Base-by-base conservation (phyloP, 2,113 vertebrate species). In the Myanophis thanlyinensis region DNA sequence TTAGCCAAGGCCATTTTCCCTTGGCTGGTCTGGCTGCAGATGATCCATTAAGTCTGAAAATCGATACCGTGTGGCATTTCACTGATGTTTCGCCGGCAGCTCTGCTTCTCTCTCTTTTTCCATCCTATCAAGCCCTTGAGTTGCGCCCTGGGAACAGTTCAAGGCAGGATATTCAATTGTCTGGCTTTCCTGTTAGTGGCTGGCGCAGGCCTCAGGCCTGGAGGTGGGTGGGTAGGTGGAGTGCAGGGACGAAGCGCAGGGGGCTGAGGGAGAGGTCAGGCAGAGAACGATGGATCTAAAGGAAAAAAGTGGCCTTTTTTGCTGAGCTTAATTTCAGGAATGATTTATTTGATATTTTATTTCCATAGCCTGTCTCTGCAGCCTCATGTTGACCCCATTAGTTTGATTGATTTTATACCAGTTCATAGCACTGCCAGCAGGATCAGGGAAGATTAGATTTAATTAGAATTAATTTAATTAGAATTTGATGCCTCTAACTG, bases 1-100 rank as follows among this genome's bases (percentile, higher is more conserved):
- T 40, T 59, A 90, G 88, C 92, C 59, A 86, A 86, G 46, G 5
- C 62, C 91, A 80, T 51, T 91, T 89, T 53, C 87, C 90, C 30
- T 30, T 10, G 87, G 87, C 80, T 62, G 73, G 73, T 44, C 59
- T 51, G 92, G 53, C 88, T 93, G 88, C 52, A 46, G 47, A 86
- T 18, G 53, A 90, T 89, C 92, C 53, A 93, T 93, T 93, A 93
- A 90, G 46, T n/a, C 46, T 86, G 53, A 90, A 93, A 86, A 93
- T 88, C 92, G 51, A 93, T 90, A 86, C 46, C 30, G 46, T 85
- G 73, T 85, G 92, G 20, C 88, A 89, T 92, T 92, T 92, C 52
- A 85, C 80, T 40, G 88, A 89, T 44, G 73, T 89, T 90, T 89
- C 52, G 13, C 59, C 13, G 40, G n/a, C 89, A 30, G 87, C 30